phyloP scores from a whole-genome alignment of 2,888 invertebrate species.

The Dynastes hyllus region DNA sequence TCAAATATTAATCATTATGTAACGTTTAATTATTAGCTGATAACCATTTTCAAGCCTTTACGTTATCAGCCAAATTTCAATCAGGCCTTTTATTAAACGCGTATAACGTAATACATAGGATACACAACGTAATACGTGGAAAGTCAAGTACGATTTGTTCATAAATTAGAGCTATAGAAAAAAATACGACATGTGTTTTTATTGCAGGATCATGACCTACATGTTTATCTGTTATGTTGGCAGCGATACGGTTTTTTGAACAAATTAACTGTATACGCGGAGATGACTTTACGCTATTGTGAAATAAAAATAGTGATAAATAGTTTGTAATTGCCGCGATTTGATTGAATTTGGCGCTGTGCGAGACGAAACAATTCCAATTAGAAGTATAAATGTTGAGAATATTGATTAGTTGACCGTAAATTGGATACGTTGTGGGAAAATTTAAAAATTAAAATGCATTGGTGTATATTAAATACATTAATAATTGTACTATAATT shows the following conservation, averaged over 20 bases:
- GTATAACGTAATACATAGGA: background rate
- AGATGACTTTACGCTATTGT: constrained; percentile 23
- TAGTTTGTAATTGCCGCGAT: constrained; percentile 6
- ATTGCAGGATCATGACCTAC: constrained; percentile 43
- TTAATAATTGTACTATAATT: no score
- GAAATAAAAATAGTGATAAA: constrained; percentile 23
- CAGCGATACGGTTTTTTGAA: constrained; percentile 29
- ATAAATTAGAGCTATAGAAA: constrained; percentile 21
- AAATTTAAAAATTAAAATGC: no score
- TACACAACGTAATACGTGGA: constrained; percentile 1
- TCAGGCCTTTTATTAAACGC: no score
- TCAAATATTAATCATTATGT: no score
- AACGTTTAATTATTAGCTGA: no score
- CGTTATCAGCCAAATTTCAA: no score
- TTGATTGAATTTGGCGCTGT: background rate
- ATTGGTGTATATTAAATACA: no score
- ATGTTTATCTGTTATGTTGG: constrained; percentile 37
- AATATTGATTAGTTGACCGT: no score
- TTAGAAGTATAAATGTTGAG: no score
- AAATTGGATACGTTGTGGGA: no score
- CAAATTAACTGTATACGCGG: constrained; percentile 32
- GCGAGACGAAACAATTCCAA: no score
- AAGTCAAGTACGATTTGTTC: constrained; percentile 24
- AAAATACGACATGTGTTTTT: constrained; percentile 46
- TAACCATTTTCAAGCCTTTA: no score